A percentile compares a stretch with the other conserved stretches of the same genome.
Evolutionary conservation across 1,140 invertebrate species (phyloP).

Genomic region (Penaeus chinensis): DNA sequence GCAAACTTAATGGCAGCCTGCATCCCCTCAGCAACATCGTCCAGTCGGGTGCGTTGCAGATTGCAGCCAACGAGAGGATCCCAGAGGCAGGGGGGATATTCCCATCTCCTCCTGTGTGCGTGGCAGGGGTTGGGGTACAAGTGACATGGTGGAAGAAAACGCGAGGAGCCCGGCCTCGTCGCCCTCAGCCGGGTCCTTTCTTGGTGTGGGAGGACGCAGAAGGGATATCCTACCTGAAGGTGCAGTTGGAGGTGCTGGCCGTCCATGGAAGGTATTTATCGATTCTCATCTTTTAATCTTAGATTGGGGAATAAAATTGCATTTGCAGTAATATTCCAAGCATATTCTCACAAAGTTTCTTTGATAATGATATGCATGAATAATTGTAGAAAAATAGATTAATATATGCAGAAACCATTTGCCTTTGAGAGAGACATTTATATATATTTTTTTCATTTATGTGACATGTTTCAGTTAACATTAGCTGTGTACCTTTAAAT

Average conservation of each 20-base stretch:
- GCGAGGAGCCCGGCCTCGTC: slow-evolving; percentile 30
- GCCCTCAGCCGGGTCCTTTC: slow-evolving; percentile 52
- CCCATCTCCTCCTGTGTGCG: background rate
- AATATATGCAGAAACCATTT: no score
- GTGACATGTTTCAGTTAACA: no score
- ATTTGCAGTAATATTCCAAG: no score
- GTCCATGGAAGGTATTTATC: slow-evolving; percentile 58
- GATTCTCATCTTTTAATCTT: no score
- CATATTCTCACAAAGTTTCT: no score
- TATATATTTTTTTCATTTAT: no score
- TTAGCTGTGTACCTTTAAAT: no score
- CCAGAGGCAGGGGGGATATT: background rate
- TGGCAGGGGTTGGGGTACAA: slow-evolving; percentile 10
- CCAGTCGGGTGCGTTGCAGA: background rate
- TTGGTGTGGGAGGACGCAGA: slow-evolving; percentile 56
- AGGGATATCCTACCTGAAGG: slow-evolving; percentile 28
- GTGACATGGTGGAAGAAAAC: slow-evolving; percentile 29
- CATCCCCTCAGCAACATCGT: slow-evolving; percentile 36
- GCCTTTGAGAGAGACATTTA: no score
- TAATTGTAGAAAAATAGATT: no score
- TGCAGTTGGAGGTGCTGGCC: slow-evolving; percentile 52
- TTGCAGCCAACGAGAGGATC: background rate
- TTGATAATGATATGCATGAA: no score
- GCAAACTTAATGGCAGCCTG: slow-evolving; percentile 30
- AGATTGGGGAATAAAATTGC: no score